phyloP scores from a whole-genome alignment of 2,113 vertebrate genomes.

The Peromyscus maniculatus region DNA sequence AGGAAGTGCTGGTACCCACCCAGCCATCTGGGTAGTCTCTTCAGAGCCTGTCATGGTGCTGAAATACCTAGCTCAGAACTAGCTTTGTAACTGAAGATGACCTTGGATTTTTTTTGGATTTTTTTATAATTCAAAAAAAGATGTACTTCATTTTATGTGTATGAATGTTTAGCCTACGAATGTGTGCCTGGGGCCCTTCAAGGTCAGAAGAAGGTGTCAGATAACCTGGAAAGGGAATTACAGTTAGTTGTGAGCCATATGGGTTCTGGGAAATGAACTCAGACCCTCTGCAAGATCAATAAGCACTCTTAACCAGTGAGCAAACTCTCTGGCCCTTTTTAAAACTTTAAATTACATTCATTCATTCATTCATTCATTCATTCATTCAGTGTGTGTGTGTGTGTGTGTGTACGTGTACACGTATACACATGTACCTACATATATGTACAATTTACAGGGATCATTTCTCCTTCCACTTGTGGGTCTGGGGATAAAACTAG shows the following conservation, averaged over 20 bases:
- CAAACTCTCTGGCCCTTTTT: background rate
- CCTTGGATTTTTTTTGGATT: background rate
- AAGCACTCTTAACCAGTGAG: background rate
- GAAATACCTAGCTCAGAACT: background rate
- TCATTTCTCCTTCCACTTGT: background rate
- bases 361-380: background rate
- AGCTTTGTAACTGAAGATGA: background rate
- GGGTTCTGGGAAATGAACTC: background rate
- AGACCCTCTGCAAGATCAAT: background rate
- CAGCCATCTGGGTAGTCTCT: no score
- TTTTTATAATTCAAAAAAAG: background rate
- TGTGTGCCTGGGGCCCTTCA: background rate
- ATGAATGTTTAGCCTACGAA: background rate
- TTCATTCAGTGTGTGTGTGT: background rate
- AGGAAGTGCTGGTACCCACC: background rate
- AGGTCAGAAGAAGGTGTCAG: background rate
- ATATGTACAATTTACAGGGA: background rate
- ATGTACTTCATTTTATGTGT: background rate
- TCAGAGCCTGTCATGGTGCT: no score
- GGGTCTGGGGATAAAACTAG: background rate
- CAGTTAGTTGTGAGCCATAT: background rate
- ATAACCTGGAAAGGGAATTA: background rate
- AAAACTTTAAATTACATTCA: background rate
- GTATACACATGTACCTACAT: background rate
- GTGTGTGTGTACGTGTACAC: rapidly evolving